Evolutionary conservation across 2,888 invertebrate genomes (phyloP).

Genomic region (Blastobasis adustella): DNA sequence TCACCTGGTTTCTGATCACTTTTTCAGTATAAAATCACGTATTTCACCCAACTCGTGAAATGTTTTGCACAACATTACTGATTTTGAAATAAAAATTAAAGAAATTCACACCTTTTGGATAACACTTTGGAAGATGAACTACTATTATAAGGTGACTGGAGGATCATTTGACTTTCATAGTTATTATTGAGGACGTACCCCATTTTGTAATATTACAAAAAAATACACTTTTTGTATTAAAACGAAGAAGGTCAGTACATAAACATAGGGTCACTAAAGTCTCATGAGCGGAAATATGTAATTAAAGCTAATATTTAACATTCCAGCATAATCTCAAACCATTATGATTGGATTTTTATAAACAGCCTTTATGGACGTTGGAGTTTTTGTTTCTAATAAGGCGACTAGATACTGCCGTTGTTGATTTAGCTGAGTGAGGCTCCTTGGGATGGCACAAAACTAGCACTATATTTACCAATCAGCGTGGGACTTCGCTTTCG

Average conservation of each 20-base stretch:
- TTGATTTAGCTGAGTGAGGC: slow-evolving; percentile 59
- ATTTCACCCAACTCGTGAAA: slow-evolving; percentile 52
- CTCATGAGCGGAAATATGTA: slow-evolving; percentile 49
- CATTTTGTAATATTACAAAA: too few species aligned
- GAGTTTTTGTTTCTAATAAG: slow-evolving; percentile 64
- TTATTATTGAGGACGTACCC: slow-evolving; percentile 34
- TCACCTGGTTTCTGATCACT: slow-evolving; percentile 64
- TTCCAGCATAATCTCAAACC: slow-evolving; percentile 69
- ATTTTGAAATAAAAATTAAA: slow-evolving; percentile 2
- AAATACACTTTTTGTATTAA: slow-evolving; percentile 19
- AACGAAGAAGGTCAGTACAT: slow-evolving; percentile 66
- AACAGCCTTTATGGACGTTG: slow-evolving; percentile 65
- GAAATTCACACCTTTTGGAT: slow-evolving; percentile 21
- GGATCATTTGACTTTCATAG: slow-evolving; percentile 26
- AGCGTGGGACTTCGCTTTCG: slow-evolving; percentile 28
- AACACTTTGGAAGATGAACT: slow-evolving; percentile 18
- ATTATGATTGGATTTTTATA: slow-evolving; percentile 66
- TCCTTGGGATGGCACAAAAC: slow-evolving; percentile 39
- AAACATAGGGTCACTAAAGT: slow-evolving; percentile 53
- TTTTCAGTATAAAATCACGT: slow-evolving; percentile 63
- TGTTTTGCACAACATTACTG: slow-evolving; percentile 35
- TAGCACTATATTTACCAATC: slow-evolving; percentile 27
- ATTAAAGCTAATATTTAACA: slow-evolving; percentile 74
- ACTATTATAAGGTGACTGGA: slow-evolving; percentile 26
- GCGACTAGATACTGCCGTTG: slow-evolving; percentile 52